Evolutionary conservation across 2,113 vertebrate genomes (phyloP), one percentile per base, ranked within the genome.

Genomic region (Paradoxurus hermaphroditus): DNA sequence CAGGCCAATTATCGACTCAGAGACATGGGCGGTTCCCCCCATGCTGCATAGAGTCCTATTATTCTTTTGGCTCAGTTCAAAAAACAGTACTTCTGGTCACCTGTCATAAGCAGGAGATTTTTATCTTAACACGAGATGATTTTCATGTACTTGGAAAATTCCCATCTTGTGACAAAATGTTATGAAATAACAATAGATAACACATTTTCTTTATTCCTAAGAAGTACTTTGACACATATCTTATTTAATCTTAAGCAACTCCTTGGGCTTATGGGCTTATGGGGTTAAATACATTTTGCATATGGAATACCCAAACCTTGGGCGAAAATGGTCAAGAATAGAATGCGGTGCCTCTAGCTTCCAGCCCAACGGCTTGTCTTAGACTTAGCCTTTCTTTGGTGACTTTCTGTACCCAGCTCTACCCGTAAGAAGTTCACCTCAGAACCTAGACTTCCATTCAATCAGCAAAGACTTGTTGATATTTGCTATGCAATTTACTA

Each of bases 91-190:
- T 96, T 94, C 75, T 96, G 84, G 75, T 97, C 95, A 98, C 95
- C 97, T 98, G 95, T 98, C 97, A 96, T 34, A 92, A 96, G 87
- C 75, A 92, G 78, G 84, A 96, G 95, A 96, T 95, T 96, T 95
- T 96, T 95, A 92, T 98, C 94, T 97, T 84, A 96, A 85, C 72
- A 96, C 84, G 68, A 96, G 82, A 94, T 86, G 83, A 88, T 94
- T 96, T 96, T 96, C 84, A 90, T 88, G 85, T 90, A 91, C 90
- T 97, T 96, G 90, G 90, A 97, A 96, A 97, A 88, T 90, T 96
- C 81, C 94, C 95, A 94, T 95, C 95, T 94, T 90, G 63, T 98
- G 95, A 92, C 68, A 97, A 90, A 97, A 97, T 81, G 56, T 90
- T 94, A 94, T 86, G 87, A 96, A 98, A 95, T 81, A 83, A 86